Percentiles rank a stretch among this genome's conserved stretches.
Evolutionary conservation across 2,113 vertebrate species (phyloP).

Genomic region (Eudorcas thomsonii): DNA sequence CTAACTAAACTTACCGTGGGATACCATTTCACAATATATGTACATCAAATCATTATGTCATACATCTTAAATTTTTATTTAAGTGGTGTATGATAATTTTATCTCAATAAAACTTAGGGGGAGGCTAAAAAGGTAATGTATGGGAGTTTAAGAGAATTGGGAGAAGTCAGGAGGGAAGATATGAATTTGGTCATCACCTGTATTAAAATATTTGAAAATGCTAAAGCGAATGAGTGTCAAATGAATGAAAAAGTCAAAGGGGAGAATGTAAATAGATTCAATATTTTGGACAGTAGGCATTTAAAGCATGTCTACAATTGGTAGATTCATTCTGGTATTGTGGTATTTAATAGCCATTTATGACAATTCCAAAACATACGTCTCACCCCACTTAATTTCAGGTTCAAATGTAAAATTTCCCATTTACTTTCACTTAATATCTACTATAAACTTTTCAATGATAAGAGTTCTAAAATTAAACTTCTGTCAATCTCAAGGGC

Average conservation of each 20-base stretch:
- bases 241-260: neutral
- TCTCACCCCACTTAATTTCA: neutral
- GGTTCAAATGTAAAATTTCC: neutral
- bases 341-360: neutral
- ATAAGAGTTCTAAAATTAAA: neutral
- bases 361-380: neutral
- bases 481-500: neutral
- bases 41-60: neutral
- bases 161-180: neutral
- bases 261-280: neutral
- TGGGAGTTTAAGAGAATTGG: neutral
- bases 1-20: neutral
- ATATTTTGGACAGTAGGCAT: neutral
- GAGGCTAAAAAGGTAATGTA: neutral
- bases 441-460: neutral
- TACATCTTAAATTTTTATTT: neutral
- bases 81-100: neutral
- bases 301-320: neutral
- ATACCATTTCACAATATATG: neutral
- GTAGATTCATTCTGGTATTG: neutral
- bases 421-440: neutral
- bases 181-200: neutral
- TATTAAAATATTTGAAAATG: conserved; percentile 11
- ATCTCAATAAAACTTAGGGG: neutral
- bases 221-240: neutral